A percentile compares a stretch with the other conserved stretches of the same genome.
These are phyloP conservation scores for Falco concolor DNA, from an alignment of 2,797 vertebrate species.

Conservation along the genomic window DNA sequence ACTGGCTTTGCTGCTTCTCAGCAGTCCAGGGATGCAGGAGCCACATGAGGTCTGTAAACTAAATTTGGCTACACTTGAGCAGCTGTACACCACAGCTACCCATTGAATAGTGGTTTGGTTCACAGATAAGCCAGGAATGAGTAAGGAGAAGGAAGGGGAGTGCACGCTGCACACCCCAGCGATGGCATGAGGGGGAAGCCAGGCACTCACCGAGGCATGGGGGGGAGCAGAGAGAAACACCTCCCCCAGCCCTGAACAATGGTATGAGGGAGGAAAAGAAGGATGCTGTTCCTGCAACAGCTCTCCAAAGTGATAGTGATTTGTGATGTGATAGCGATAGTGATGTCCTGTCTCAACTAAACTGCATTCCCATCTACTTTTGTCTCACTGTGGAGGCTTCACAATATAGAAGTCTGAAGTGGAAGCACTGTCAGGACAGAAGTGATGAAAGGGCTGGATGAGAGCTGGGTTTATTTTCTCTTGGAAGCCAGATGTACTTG, in stretches of 20 bases:
- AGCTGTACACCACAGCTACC: too few species aligned
- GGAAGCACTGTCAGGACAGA: not conserved
- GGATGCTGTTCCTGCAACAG: not conserved
- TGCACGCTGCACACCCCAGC: accelerated
- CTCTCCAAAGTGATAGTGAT: not conserved
- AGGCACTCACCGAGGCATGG: accelerated
- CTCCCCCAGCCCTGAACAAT: not conserved
- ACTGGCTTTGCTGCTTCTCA: not conserved
- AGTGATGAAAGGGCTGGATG: not conserved
- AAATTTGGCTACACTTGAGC: not conserved
- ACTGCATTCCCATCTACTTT: not conserved
- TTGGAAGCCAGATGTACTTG: not conserved
- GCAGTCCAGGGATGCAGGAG: not conserved
- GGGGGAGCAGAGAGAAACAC: accelerated
- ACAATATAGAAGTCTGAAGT: not conserved
- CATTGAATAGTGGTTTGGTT: not conserved
- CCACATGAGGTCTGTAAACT: not conserved
- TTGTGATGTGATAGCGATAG: not conserved
- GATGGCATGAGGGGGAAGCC: not conserved
- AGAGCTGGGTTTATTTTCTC: not conserved
- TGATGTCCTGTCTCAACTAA: not conserved
- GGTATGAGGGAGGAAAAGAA: not conserved
- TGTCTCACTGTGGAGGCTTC: not conserved
- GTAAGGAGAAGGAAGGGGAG: not conserved
- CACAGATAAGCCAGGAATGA: not conserved